phyloP scores from a whole-genome alignment of 2,888 invertebrate species.

The Drosophila formosana region DNA sequence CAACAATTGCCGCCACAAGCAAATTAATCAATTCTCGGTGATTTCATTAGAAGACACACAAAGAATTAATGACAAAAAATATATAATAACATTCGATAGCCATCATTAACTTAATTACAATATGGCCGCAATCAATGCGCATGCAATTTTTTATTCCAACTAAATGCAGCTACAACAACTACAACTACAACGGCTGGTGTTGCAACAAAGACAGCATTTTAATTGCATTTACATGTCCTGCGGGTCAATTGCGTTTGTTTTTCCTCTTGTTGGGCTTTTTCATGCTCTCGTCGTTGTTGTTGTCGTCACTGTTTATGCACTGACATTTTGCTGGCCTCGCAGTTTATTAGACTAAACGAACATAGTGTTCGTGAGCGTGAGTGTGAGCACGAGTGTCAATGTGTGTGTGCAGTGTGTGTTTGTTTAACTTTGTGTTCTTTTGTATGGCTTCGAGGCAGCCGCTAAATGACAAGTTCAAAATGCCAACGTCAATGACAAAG shows the following conservation, averaged over 20 bases:
- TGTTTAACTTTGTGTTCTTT: constrained; percentile 56
- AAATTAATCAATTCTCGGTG: constrained; percentile 49
- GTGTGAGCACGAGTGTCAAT: constrained; percentile 3
- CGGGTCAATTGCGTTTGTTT: constrained; percentile 55
- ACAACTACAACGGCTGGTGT: constrained; percentile 46
- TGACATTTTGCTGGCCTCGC: constrained; percentile 59
- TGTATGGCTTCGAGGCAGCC: constrained; percentile 60
- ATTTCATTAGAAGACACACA: constrained; percentile 19
- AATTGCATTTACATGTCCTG: constrained; percentile 81
- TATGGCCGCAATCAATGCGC: constrained; percentile 61
- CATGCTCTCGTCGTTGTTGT: constrained; percentile 14
- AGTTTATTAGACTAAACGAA: constrained; percentile 74
- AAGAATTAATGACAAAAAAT: constrained; percentile 11
- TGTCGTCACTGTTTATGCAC: constrained; percentile 60
- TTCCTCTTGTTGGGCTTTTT: constrained; percentile 19
- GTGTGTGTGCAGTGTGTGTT: constrained; percentile 22
- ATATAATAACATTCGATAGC: constrained; percentile 25
- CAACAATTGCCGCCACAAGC: constrained; percentile 42
- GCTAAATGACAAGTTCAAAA: constrained; percentile 75
- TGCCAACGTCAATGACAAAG: constrained; percentile 55
- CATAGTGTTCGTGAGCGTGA: constrained; percentile 2
- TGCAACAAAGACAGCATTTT: constrained; percentile 67
- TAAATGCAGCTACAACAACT: constrained; percentile 21
- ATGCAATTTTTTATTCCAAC: constrained; percentile 29
- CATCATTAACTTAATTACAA: constrained; percentile 72